Base-by-base conservation (phyloP, 1,140 invertebrate species). In the Atta cephalotes region DNA sequence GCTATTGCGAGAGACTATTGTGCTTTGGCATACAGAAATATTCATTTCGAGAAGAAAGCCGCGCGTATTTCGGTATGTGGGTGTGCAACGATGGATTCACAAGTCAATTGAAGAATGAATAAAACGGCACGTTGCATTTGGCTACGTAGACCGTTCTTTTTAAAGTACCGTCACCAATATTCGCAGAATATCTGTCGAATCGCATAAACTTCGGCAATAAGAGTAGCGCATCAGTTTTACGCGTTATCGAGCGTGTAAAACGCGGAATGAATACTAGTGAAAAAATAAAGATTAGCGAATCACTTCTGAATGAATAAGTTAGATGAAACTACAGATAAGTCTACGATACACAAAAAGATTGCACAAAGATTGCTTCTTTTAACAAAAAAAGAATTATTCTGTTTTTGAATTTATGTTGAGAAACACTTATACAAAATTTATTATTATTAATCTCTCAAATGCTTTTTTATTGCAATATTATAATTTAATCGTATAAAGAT, bases 221-320 rank as follows among this genome's bases (percentile, higher is more conserved):
- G 70, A 74, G 70, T 84, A 18, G 25, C 53, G 53, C 79, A 82
- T 82, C 39, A 74, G 80, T 74, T 74, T 82, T 49, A 62, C n/a
- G 80, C 25, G 80, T 82, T 82, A 74, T 82, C 80, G 56, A 82
- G 79, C 66, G 39, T 49, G 39, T 25, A 74, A 82, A 82, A 74
- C 25, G 68, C 14, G 51, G 0, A 39, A 58, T 14, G 2, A 18
- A 71, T 35, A 53, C 31, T 21, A 2, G 39, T 35, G 58, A 72
- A 45, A 56, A 63, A 65, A 81, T 60, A 4, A 14, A 56, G 12
- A 71, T 16, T 18, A 49, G 39, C 35, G 53, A 28, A 63, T 74
- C 39, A 76, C 28, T 84, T 84, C 18, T 16, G 28, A 60, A 45
- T 58, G 39, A 76, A 74, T 51, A 62, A n/a, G 31, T 10, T 25